Evolutionary conservation across 2,113 vertebrate species (phyloP), one percentile per base, ranked within the genome.

Genomic region (Zosterops borbonicus): DNA sequence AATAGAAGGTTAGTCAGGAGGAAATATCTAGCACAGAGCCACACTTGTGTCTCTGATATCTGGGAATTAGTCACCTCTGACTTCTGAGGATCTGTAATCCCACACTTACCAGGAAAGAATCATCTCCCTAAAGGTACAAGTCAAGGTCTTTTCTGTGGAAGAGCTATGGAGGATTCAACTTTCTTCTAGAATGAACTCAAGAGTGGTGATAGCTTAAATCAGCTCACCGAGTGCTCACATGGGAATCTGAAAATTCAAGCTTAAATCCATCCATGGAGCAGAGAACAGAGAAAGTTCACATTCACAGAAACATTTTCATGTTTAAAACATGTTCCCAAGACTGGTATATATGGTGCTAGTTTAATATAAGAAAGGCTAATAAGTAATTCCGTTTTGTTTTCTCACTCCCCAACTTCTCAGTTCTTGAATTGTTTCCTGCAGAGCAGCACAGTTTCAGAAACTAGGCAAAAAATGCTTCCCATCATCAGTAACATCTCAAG

Each of bases 161-260:
- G 12, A 47, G 11, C 17, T 69, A 37, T 28, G 9, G 18, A 80
- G 13, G 16, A 49, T 15, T 65, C 60, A 58, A 2, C 5, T 21
- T 47, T 56, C 29, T 75, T 63, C 47, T 52, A 65, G 65, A 75
- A 88, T 6, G 0, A 18, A n/a, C 18, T 9, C 20, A 37, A 53
- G 21, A 46, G 16, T 35, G 9, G 6, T 42, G 8, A 39, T 33
- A 9, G 25, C 28, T 85, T 37, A 75, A 63, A 65, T 50, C 20
- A 37, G 20, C 6, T 44, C 35, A 44, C 28, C 21, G 21, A 35
- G 9, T 1, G 1, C 9, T 59, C 1, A 1, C 12, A 19, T 10
- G 11, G 35, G 14, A 81, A 73, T n/a, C 21, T 41, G 70, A 83
- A 81, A 87, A 85, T 14, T 59, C 25, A 22, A 23, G 17, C 70